Evolutionary conservation across 2,113 vertebrate genomes (phyloP).

Genomic region (Ophiodon elongatus): DNA sequence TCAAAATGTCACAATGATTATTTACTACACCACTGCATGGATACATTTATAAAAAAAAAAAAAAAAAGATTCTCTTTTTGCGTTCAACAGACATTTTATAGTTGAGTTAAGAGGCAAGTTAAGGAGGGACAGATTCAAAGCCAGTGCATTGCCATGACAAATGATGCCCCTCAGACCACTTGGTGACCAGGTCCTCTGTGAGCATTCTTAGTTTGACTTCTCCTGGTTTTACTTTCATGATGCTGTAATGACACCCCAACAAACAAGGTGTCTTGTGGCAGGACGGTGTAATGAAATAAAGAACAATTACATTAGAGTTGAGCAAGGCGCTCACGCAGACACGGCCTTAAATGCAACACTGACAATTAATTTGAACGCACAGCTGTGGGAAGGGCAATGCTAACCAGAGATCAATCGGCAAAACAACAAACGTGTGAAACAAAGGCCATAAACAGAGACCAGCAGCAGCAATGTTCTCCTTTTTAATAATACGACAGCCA

Average conservation of each 20-base stretch:
- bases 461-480: not conserved
- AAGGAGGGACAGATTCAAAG: not conserved
- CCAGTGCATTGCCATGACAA: not conserved
- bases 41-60: too few species aligned
- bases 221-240: not conserved
- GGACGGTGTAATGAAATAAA: not conserved
- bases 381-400: not conserved
- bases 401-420: not conserved
- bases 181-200: not conserved
- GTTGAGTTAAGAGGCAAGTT: not conserved
- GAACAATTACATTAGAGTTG: not conserved
- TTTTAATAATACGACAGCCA: not conserved
- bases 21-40: not conserved
- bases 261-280: conserved; percentile 10
- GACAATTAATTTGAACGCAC: not conserved
- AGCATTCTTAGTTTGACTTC: not conserved
- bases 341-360: not conserved
- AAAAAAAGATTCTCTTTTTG: not conserved
- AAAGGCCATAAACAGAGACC: not conserved
- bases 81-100: not conserved
- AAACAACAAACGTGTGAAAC: not conserved
- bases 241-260: not conserved
- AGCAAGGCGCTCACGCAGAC: not conserved
- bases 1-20: not conserved
- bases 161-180: not conserved